Evolutionary conservation across 2,888 invertebrate genomes (phyloP), one percentile per base, ranked within the genome.

Genomic region (Drosophila nr. fundita): DNA sequence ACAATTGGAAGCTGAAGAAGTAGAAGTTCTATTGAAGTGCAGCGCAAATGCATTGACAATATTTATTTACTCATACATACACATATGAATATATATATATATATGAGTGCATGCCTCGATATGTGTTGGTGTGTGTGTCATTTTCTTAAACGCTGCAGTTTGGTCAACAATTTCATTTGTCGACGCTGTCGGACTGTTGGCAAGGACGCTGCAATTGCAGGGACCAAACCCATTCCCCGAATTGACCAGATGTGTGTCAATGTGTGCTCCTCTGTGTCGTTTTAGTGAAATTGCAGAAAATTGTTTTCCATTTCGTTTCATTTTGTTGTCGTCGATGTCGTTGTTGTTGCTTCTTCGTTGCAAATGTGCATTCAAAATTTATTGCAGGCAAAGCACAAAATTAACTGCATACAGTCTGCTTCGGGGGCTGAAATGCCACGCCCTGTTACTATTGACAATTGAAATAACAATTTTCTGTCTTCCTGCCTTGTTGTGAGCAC

Each of bases 321-420:
- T 83, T 86, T 75, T 32, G 64, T 64, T 21, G 66, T 64, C 48
- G 62, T 59, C 18, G 81, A 18, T 45, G 55, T 62, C 61, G 62
- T 45, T 61, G 75, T 67, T 69, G 76, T 66, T 77, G 65, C 71
- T 74, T 63, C 70, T 83, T 88, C 89, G 81, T 90, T 86, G 81
- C 65, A 88, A 90, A 86, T 87, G 87, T 90, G 77, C 90, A 90
- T 87, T 90, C 83, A 83, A 90, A 90, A 87, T 87, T 88, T 90
- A 90, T 86, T 87, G 87, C 90, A 83, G 83, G 62, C 87, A 78
- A 83, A 78, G 87, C 87, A 90, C 79, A 87, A 87, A 85, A 87
- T 87, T 87, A 87, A 90, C 87, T 90, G 90, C 78, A 86, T 82
- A 63, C 65, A 60, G 42, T 50, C 69, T 63, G 40, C 36, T 7